Conservation (phyloP, 2,113 vertebrate species). For the Nanger granti region DNA sequence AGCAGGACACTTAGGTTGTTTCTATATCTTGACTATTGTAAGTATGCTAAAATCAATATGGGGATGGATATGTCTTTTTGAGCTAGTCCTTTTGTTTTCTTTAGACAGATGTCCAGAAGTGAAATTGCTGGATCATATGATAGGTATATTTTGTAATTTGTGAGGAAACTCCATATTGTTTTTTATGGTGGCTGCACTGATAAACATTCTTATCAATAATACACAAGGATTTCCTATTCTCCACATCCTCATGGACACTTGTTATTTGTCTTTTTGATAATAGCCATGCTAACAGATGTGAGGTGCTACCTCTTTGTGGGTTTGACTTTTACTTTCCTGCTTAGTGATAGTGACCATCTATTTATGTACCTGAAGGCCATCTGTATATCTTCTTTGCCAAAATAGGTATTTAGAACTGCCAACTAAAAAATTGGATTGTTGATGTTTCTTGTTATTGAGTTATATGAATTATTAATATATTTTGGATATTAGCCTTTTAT, state of each 20-base stretch:
- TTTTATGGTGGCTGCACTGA: not conserved
- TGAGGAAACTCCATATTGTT: not conserved
- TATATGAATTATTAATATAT: not conserved
- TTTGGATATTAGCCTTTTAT: not conserved
- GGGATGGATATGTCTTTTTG: not conserved
- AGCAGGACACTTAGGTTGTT: not conserved
- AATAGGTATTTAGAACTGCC: not conserved
- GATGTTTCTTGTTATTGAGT: not conserved
- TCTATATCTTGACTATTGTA: not conserved
- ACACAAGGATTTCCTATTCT: not conserved
- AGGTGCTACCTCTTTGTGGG: not conserved
- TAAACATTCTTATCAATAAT: not conserved
- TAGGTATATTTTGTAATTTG: not conserved
- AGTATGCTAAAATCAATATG: not conserved
- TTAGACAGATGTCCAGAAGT: not conserved
- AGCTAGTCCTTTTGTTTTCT: not conserved
- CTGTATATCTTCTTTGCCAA: not conserved
- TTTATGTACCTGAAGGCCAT: not conserved
- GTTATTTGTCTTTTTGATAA: not conserved
- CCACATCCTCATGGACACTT: not conserved
- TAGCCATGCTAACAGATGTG: not conserved
- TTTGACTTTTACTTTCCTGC: not conserved
- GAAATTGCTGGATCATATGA: not conserved
- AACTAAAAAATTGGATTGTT: not conserved
- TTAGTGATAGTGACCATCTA: not conserved